Evolutionary conservation across 2,888 invertebrate species (phyloP).

Genomic region (Chrysina gloriosa): DNA sequence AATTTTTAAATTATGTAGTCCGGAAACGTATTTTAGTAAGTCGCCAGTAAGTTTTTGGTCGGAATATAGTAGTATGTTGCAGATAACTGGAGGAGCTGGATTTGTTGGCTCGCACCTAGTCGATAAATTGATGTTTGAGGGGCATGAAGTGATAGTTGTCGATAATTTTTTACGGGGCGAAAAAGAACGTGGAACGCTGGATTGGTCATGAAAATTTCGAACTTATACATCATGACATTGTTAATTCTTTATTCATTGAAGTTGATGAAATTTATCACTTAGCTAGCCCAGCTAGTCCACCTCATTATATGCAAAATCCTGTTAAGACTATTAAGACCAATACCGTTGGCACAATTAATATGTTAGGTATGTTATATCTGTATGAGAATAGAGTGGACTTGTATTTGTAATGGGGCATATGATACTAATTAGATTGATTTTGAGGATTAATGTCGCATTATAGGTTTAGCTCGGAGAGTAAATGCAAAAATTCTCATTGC

Average conservation of each 20-base stretch:
- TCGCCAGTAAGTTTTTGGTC: background rate
- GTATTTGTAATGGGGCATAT: conserved; percentile 7
- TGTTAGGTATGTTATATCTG: conserved; percentile 74
- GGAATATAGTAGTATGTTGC: conserved; percentile 45
- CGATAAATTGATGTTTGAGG: conserved; percentile 93
- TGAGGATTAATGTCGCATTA: too few relatives aligned
- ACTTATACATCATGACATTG: conserved; percentile 98
- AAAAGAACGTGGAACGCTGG: conserved; percentile 98
- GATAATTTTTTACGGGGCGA: conserved; percentile 99
- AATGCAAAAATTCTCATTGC: conserved; percentile 94
- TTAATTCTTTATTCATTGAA: conserved; percentile 97
- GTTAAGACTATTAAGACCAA: conserved; percentile 99
- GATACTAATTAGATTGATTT: too few relatives aligned
- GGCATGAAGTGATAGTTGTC: conserved; percentile 96
- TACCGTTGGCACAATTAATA: conserved; percentile 94
- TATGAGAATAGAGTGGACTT: background rate
- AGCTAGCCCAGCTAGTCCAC: conserved; percentile 98
- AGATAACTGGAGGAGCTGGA: conserved; percentile 96
- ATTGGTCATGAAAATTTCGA: conserved; percentile 99
- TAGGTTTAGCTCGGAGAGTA: conserved; percentile 91
- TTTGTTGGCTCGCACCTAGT: conserved; percentile 99
- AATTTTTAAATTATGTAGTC: conserved; percentile 90
- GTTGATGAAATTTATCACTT: conserved; percentile 98
- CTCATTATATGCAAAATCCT: conserved; percentile 99
- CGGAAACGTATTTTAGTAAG: conserved; percentile 90